Percentiles rank a stretch among this genome's conserved stretches.
phyloP scores from a whole-genome alignment of 2,888 invertebrate species.

The Chloroclysta siterata region DNA sequence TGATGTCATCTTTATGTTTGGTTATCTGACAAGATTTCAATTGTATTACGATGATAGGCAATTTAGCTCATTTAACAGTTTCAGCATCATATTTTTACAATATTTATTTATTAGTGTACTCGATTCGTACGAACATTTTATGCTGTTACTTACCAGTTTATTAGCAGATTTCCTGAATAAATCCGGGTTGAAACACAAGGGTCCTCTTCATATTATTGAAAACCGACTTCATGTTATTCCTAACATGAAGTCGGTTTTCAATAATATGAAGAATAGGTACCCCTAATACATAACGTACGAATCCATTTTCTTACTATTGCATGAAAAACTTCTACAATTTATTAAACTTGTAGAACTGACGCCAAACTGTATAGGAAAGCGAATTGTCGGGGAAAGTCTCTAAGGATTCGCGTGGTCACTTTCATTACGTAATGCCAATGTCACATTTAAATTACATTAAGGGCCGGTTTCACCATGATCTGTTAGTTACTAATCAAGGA shows the following conservation, averaged over 20 bases:
- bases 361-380: constrained; percentile 69
- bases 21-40: not conserved
- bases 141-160: not conserved
- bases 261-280: too few relatives aligned
- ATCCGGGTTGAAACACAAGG: not conserved
- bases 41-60: not conserved
- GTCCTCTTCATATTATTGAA: not conserved
- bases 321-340: constrained; percentile 4
- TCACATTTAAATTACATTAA: too few relatives aligned
- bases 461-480: too few relatives aligned
- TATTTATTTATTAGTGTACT: not conserved
- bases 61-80: not conserved
- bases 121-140: not conserved
- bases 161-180: constrained; percentile 1
- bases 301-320: constrained; percentile 1
- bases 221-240: constrained; percentile 6
- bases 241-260: too few relatives aligned
- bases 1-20: constrained; percentile 11
- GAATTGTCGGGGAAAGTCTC: constrained; percentile 80
- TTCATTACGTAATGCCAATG: constrained; percentile 63
- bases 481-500: too few relatives aligned
- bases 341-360: constrained; percentile 18
- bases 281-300: not conserved
- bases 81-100: not conserved
- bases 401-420: constrained; percentile 71